Evolutionary conservation across 2,888 invertebrate species (phyloP).

Genomic region (Stenodera caucasica): DNA sequence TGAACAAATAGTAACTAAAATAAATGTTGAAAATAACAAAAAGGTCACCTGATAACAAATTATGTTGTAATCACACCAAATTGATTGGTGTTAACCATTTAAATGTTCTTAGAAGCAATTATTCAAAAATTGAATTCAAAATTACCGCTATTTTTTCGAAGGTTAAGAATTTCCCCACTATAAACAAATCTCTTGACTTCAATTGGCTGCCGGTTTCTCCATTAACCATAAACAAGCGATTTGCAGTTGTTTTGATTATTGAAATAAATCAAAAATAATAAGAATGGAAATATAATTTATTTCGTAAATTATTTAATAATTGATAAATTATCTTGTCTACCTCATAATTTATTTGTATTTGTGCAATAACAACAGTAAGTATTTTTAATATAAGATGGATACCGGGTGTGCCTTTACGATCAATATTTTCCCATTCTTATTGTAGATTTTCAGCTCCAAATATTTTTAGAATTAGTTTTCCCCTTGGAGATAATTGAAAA

Average conservation of each 20-base stretch:
- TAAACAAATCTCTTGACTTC: constrained; percentile 12
- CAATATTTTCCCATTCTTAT: constrained; percentile 24
- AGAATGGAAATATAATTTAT: too few relatives aligned
- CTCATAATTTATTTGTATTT: neutral
- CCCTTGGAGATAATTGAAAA: constrained; percentile 35
- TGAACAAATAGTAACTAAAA: neutral
- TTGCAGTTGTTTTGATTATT: neutral
- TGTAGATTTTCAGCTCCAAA: too few relatives aligned
- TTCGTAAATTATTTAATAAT: too few relatives aligned
- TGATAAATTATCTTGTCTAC: neutral
- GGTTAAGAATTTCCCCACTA: constrained; percentile 4
- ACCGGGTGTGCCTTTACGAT: constrained; percentile 30
- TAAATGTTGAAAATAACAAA: neutral
- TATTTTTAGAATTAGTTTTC: constrained; percentile 15
- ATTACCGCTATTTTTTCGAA: neutral
- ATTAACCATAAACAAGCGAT: neutral
- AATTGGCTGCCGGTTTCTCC: constrained; percentile 12
- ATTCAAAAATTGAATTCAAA: neutral
- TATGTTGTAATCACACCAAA: neutral
- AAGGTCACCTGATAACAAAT: neutral
- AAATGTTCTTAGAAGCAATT: too few relatives aligned
- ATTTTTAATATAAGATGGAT: constrained; percentile 7
- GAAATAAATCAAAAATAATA: too few relatives aligned
- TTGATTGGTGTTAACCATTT: too few relatives aligned
- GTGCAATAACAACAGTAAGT: neutral